phyloP scores from a whole-genome alignment of 2,797 vertebrate genomes.

The Knipowitschia caucasica region DNA sequence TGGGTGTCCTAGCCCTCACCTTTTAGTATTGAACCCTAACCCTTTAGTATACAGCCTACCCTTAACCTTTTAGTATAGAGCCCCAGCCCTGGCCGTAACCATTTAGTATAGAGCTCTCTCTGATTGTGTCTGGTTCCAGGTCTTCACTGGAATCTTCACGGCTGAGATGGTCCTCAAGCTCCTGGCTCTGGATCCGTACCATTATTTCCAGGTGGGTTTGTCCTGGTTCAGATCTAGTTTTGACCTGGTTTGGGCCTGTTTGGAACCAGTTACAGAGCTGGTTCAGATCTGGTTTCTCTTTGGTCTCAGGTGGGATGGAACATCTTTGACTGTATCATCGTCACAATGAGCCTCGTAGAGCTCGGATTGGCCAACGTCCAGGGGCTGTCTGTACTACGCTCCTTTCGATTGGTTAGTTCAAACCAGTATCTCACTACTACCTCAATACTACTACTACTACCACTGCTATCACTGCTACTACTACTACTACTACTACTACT shows the following conservation, averaged over 20 bases:
- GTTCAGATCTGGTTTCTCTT: constrained; percentile 5
- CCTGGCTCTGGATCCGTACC: constrained; percentile 89
- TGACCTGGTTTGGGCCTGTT: neutral
- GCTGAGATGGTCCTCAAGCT: constrained; percentile 89
- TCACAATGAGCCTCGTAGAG: constrained; percentile 92
- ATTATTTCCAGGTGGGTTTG: constrained; percentile 86
- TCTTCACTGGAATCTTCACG: constrained; percentile 91
- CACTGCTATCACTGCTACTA: too few relatives aligned
- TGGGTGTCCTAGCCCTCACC: constrained; percentile 50
- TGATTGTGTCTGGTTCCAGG: constrained; percentile 55
- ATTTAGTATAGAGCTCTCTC: constrained; percentile 2
- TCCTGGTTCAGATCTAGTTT: neutral
- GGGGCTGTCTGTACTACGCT: constrained; percentile 90
- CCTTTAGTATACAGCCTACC: too few relatives aligned
- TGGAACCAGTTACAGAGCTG: neutral
- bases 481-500: too few relatives aligned
- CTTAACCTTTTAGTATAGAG: constrained; percentile 7
- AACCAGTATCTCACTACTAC: neutral
- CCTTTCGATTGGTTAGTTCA: constrained; percentile 85
- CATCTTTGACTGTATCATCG: constrained; percentile 94
- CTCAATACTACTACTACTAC: too few relatives aligned
- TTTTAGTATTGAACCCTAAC: constrained; percentile 21
- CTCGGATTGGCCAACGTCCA: constrained; percentile 86
- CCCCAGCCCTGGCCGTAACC: neutral
- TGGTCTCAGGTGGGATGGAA: constrained; percentile 94